Base-by-base conservation (phyloP, 2,888 invertebrate species). In the Caenorhabditis zanzibari region DNA sequence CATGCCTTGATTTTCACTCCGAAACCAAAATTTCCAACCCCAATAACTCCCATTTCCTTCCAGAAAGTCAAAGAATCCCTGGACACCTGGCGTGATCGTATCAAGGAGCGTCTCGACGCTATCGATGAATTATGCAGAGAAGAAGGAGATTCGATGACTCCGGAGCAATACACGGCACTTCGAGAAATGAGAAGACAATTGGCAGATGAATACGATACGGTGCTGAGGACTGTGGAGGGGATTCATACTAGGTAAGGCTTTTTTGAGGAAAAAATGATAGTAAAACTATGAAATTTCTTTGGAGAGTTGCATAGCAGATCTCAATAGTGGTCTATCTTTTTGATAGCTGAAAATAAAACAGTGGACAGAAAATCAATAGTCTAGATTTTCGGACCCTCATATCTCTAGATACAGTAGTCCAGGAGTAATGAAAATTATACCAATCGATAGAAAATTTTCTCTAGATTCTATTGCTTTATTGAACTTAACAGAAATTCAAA, bases 71-170 rank as follows among this genome's bases (percentile, higher is more conserved):
- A 87, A 68, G 81, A 84, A n/a, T 85, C 85, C 1, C 76, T 89
- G n/a, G 86, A 89, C 81, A 56, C 79, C n/a, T 89, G 86, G 86
- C 59, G 86, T 44, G 87, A 84, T 32, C 69, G 81, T 22, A 85
- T 89, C 59, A 83, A 84, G 32, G 77, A 75, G 28, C 75, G 87
- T 28, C 73, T 89, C 52, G 87, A 88, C 32, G 86, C 81, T n/a
- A 87, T 86, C 22, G 89, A 89, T 52, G 69, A 79, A n/a, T 66
- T 89, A 19, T 89, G 88, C n/a, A 54, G 73, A 4, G 85, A 87
- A 12, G 96, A 96, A 0, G 95, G 96, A 41, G 97, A 97, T 90
- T 95, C 96, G n/a, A 94, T 97, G 7, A 96, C 96, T 5, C 95
- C 96, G 85, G 97, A 97, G 89, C 97, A 97, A 94, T 95, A 97